Conservation (phyloP, 2,113 vertebrate species). For the Silurus glanis region DNA sequence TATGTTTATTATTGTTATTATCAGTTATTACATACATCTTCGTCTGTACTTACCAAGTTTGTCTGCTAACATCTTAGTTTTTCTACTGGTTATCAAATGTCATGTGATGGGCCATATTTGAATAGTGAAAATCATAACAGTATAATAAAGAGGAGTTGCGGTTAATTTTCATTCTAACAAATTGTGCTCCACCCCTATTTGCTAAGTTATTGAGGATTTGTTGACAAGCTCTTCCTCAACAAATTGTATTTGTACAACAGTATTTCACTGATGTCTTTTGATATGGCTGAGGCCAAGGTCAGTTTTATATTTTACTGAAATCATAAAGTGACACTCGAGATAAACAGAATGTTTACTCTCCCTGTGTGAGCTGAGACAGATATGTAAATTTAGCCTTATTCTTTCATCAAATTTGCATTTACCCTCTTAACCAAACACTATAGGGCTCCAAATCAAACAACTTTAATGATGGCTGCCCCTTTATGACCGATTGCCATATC, state of each 20-base stretch:
- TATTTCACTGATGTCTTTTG: slow-evolving; percentile 89
- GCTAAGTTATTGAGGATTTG: slow-evolving; percentile 76
- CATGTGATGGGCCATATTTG: slow-evolving; percentile 6
- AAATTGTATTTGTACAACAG: slow-evolving; percentile 85
- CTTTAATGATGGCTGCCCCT: slow-evolving; percentile 97
- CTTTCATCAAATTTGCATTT: slow-evolving; percentile 99
- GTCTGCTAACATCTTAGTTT: background rate
- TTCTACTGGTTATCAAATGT: background rate
- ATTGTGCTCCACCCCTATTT: slow-evolving; percentile 75
- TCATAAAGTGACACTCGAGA: slow-evolving; percentile 99
- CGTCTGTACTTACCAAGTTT: background rate
- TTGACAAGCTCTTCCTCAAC: slow-evolving; percentile 86
- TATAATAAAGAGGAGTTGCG: slow-evolving; percentile 48
- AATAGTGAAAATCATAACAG: slow-evolving; percentile 48
- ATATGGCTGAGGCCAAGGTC: slow-evolving; percentile 91
- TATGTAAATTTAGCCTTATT: slow-evolving; percentile 99
- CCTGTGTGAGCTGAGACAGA: slow-evolving; percentile 97
- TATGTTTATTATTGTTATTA: background rate
- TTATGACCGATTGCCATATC: slow-evolving; percentile 94
- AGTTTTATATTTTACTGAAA: slow-evolving; percentile 97
- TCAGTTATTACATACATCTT: background rate
- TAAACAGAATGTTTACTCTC: slow-evolving; percentile 99
- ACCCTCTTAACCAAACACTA: slow-evolving; percentile 99
- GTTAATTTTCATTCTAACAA: slow-evolving; percentile 61
- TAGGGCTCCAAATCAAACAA: slow-evolving; percentile 98